These are phyloP conservation scores for Hylaeus anthracinus DNA, from an alignment of 1,140 invertebrate genomes.

Conservation along the genomic window DNA sequence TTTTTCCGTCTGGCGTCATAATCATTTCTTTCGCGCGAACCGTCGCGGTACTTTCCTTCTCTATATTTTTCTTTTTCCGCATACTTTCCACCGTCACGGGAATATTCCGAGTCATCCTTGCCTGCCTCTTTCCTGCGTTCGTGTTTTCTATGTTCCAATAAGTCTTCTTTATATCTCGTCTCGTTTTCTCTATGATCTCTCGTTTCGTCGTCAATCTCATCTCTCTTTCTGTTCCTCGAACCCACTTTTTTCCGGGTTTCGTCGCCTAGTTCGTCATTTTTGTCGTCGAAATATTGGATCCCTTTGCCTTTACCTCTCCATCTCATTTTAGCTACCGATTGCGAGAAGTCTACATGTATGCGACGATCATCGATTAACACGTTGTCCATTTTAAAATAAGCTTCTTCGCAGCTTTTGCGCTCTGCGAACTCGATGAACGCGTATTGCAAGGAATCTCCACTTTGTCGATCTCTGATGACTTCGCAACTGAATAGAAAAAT, in stretches of 20 bases:
- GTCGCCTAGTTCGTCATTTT: slow-evolving; percentile 41
- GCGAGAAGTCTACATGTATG: slow-evolving; percentile 99
- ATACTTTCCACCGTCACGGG: slow-evolving; percentile 9
- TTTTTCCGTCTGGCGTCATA: slow-evolving; percentile 9
- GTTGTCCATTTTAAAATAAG: slow-evolving; percentile 99
- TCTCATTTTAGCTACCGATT: slow-evolving; percentile 96
- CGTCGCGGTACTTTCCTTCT: slow-evolving; percentile 4
- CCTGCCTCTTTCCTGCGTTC: slow-evolving; percentile 44
- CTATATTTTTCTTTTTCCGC: slow-evolving; percentile 14
- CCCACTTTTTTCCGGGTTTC: background rate
- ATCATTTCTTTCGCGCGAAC: slow-evolving; percentile 4
- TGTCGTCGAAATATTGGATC: slow-evolving; percentile 69
- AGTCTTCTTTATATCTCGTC: slow-evolving; percentile 5
- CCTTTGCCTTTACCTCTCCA: slow-evolving; percentile 93
- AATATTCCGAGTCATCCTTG: background rate
- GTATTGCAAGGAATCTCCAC: slow-evolving; percentile 98
- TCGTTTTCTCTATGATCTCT: slow-evolving; percentile 24
- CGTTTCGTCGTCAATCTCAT: slow-evolving; percentile 36
- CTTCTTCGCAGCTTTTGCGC: slow-evolving; percentile 97
- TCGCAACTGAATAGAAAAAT: slow-evolving; percentile 88
- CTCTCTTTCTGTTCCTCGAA: slow-evolving; percentile 18
- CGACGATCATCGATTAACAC: slow-evolving; percentile 98
- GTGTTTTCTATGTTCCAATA: slow-evolving; percentile 45
- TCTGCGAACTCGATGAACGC: slow-evolving; percentile 99
- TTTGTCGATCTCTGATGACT: slow-evolving; percentile 96